Evolutionary conservation across 1,140 invertebrate genomes (phyloP).

Genomic region (Papilio dardanus): DNA sequence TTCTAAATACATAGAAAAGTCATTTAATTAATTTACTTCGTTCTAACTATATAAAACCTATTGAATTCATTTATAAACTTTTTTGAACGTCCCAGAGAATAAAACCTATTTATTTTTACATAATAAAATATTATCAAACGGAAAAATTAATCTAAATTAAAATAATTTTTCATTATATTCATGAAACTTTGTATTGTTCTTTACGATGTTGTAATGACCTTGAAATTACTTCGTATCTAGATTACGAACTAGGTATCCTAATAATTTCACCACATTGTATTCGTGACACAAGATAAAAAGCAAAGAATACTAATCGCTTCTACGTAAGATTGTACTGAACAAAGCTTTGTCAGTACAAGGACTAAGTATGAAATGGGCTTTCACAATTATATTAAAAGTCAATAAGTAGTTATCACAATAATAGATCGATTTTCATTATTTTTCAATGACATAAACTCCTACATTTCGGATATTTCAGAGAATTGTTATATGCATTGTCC

Average conservation of each 20-base stretch:
- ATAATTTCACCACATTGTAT: not conserved
- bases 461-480: not conserved
- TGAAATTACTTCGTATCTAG: conserved; percentile 1
- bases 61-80: too few relatives aligned
- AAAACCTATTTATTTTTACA: too few relatives aligned
- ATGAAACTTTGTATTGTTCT: not conserved
- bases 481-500: too few relatives aligned
- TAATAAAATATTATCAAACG: too few relatives aligned
- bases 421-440: not conserved
- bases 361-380: conserved; percentile 11
- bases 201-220: conserved; percentile 6
- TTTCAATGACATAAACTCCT: not conserved
- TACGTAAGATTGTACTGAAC: conserved; percentile 4
- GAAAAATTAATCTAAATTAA: not conserved
- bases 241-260: conserved; percentile 16
- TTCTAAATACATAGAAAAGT: too few relatives aligned
- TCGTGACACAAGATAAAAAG: conserved; percentile 16
- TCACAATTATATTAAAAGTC: conserved; percentile 1
- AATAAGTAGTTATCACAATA: not conserved
- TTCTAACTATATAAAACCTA: too few relatives aligned
- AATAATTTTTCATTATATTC: not conserved
- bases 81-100: too few relatives aligned
- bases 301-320: conserved; percentile 11
- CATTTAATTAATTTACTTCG: too few relatives aligned
- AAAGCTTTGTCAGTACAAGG: not conserved